A percentile compares a stretch with the other conserved stretches of the same genome.
These are phyloP conservation scores for Colistium nudipinnis DNA, from an alignment of 2,113 vertebrate genomes.

Conservation along the genomic window DNA sequence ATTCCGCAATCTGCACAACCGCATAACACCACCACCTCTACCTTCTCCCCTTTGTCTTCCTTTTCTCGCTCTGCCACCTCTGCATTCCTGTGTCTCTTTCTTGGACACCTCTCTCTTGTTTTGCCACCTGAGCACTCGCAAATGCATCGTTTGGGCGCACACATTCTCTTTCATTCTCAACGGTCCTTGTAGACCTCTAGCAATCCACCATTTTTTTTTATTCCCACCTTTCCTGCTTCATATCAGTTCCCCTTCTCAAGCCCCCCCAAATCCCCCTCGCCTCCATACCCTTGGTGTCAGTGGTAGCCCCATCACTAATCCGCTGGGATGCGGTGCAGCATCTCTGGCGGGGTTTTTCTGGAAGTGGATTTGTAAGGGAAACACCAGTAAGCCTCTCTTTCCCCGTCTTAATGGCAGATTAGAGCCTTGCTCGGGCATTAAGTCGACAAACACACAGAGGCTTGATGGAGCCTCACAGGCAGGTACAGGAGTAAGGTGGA, in stretches of 20 bases:
- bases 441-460: conserved; percentile 73
- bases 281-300: neutral
- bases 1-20: conserved; percentile 27
- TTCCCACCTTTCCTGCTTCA: conserved; percentile 28
- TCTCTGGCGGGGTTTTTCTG: conserved; percentile 64
- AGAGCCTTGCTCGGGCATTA: conserved; percentile 67
- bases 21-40: conserved; percentile 29
- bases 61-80: conserved; percentile 38
- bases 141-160: conserved; percentile 15
- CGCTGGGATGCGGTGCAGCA: conserved; percentile 58
- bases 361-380: conserved; percentile 82
- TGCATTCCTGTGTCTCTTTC: conserved; percentile 45
- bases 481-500: conserved; percentile 74
- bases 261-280: neutral
- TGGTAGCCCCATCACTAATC: conserved; percentile 61
- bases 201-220: conserved; percentile 12
- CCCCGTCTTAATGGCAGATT: conserved; percentile 79
- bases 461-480: conserved; percentile 43
- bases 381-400: conserved; percentile 75
- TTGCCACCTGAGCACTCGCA: conserved; percentile 4
- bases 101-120: conserved; percentile 28
- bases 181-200: neutral
- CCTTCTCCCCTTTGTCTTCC: conserved; percentile 39
- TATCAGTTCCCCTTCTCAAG: conserved; percentile 9
- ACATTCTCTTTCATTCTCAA: neutral